Evolutionary conservation across 2,888 invertebrate genomes (phyloP).

Genomic region (Selenia dentaria): DNA sequence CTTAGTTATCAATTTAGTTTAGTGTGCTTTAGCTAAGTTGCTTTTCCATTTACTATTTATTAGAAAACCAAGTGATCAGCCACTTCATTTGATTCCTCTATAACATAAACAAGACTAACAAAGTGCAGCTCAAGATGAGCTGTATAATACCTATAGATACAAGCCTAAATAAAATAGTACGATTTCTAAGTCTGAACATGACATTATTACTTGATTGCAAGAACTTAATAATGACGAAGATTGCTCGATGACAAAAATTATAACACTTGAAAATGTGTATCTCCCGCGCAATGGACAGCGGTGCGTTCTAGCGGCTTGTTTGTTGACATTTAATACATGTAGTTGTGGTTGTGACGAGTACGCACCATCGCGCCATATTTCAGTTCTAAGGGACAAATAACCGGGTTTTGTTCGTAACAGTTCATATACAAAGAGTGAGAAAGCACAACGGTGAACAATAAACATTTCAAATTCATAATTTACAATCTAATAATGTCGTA

Average conservation of each 20-base stretch:
- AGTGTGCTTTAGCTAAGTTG: too few relatives aligned
- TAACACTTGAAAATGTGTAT: slow-evolving; percentile 24
- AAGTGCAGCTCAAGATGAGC: too few relatives aligned
- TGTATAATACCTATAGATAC: too few relatives aligned
- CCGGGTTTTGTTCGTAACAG: slow-evolving; percentile 44
- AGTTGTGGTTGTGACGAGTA: slow-evolving; percentile 66
- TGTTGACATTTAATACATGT: slow-evolving; percentile 68
- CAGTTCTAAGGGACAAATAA: slow-evolving; percentile 52
- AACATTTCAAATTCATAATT: slow-evolving; percentile 41
- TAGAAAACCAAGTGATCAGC: too few relatives aligned
- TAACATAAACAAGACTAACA: too few relatives aligned
- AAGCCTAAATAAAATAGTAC: too few relatives aligned
- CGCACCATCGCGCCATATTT: slow-evolving; percentile 69
- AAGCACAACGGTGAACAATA: slow-evolving; percentile 43
- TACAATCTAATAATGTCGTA: slow-evolving; percentile 47
- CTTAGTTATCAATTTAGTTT: too few relatives aligned
- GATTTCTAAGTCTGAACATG: too few relatives aligned
- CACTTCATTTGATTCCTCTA: too few relatives aligned
- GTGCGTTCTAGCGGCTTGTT: slow-evolving; percentile 56
- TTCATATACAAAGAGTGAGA: slow-evolving; percentile 45
- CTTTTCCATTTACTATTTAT: too few relatives aligned
- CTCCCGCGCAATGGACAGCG: slow-evolving; percentile 45
- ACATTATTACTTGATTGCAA: too few relatives aligned
- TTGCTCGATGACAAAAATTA: neutral
- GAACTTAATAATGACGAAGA: too few relatives aligned